A percentile compares a stretch with the other conserved stretches of the same genome.
These are phyloP conservation scores for Barbus barbus DNA, from an alignment of 2,113 vertebrate genomes.

Conservation along the genomic window DNA sequence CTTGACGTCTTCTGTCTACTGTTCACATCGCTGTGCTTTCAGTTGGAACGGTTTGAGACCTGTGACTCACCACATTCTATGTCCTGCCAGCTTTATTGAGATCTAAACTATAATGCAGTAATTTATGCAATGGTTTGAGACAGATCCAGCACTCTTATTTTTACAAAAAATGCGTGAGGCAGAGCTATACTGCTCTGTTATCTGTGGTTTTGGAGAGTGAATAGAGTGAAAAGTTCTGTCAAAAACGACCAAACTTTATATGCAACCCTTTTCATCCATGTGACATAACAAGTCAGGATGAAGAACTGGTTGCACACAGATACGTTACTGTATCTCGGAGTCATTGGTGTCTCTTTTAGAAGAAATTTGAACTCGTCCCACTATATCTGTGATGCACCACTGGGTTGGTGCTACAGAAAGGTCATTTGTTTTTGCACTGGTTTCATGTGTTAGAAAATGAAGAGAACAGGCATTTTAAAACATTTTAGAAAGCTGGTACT, in stretches of 20 bases:
- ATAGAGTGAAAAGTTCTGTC: background rate
- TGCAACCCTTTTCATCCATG: background rate
- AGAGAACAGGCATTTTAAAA: background rate
- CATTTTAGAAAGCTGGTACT: background rate
- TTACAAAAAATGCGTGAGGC: background rate
- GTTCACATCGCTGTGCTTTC: background rate
- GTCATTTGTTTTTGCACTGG: background rate
- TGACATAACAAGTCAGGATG: background rate
- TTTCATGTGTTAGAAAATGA: background rate
- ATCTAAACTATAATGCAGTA: constrained; percentile 6
- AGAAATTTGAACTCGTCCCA: background rate
- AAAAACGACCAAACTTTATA: background rate
- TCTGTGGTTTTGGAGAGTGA: background rate
- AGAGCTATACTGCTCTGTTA: background rate
- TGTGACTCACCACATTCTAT: constrained; percentile 1
- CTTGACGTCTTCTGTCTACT: constrained; percentile 34
- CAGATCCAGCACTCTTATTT: background rate
- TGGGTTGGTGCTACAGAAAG: background rate
- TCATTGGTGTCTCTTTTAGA: background rate
- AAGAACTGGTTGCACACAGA: background rate
- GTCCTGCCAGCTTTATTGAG: constrained; percentile 32
- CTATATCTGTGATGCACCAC: background rate
- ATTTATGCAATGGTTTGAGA: constrained; percentile 27
- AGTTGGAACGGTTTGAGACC: background rate
- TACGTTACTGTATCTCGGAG: too few species aligned